Evolutionary conservation across 2,888 invertebrate species (phyloP).

Genomic region (Automeris io): DNA sequence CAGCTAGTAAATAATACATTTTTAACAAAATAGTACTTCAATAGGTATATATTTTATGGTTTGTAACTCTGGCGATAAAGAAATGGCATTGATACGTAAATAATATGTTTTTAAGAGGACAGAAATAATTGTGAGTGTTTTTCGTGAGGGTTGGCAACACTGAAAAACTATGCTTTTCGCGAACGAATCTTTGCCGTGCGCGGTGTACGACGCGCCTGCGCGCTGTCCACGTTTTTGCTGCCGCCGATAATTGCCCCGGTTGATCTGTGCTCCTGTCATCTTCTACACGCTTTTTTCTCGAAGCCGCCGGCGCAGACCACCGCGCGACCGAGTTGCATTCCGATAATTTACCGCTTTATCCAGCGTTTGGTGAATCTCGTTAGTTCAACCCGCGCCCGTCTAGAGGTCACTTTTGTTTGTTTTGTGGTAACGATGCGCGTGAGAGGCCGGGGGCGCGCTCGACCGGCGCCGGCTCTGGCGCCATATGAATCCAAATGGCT

Average conservation of each 20-base stretch:
- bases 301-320: conserved; percentile 57
- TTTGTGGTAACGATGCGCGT: conserved; percentile 71
- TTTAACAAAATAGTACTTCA: too few relatives aligned
- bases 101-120: too few relatives aligned
- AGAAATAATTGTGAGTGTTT: too few relatives aligned
- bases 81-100: too few relatives aligned
- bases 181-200: conserved; percentile 51
- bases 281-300: conserved; percentile 67
- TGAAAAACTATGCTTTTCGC: conserved; percentile 30
- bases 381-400: conserved; percentile 62
- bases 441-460: conserved; percentile 68
- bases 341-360: conserved; percentile 75
- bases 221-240: conserved; percentile 52
- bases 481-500: conserved; percentile 60
- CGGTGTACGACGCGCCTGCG: conserved; percentile 50
- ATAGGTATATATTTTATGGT: too few relatives aligned
- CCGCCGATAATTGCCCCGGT: conserved; percentile 56
- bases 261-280: conserved; percentile 69
- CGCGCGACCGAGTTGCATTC: conserved; percentile 60
- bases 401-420: conserved; percentile 75
- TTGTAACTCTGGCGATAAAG: too few relatives aligned
- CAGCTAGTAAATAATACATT: too few relatives aligned
- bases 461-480: conserved; percentile 68
- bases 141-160: too few relatives aligned
- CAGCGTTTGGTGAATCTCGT: conserved; percentile 73